phyloP scores from a whole-genome alignment of 1,140 invertebrate genomes.

The Drosophila elegans region DNA sequence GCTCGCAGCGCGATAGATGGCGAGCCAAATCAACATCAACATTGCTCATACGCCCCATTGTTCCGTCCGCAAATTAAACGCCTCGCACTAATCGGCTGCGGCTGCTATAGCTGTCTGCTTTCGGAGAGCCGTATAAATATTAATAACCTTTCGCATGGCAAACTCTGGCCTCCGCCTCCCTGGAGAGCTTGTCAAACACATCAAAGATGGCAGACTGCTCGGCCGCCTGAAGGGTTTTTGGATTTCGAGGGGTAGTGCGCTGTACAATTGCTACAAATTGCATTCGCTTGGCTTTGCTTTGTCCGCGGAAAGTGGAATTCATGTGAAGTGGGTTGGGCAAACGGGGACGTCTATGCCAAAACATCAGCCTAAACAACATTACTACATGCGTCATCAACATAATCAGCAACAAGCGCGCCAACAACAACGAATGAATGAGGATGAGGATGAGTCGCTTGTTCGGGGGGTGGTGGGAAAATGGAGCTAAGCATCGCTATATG shows the following conservation, averaged over 20 bases:
- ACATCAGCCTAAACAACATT: slow-evolving; percentile 76
- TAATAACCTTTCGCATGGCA: slow-evolving; percentile 73
- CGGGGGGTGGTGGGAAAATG: slow-evolving; percentile 5
- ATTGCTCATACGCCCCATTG: slow-evolving; percentile 58
- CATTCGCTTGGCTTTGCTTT: slow-evolving; percentile 60
- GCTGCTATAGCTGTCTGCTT: slow-evolving; percentile 19
- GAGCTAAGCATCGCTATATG: slow-evolving; percentile 50
- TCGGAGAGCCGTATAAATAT: slow-evolving; percentile 73
- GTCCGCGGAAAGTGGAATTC: slow-evolving; percentile 4
- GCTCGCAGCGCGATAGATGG: background rate
- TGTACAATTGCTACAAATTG: slow-evolving; percentile 81
- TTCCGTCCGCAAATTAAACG: slow-evolving; percentile 50
- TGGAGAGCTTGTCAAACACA: slow-evolving; percentile 65
- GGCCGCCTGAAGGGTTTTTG: slow-evolving; percentile 1
- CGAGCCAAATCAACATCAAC: slow-evolving; percentile 33
- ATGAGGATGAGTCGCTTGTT: slow-evolving; percentile 13
- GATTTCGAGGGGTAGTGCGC: slow-evolving; percentile 13
- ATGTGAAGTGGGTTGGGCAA: background rate
- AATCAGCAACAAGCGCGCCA: slow-evolving; percentile 67
- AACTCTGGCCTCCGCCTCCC: slow-evolving; percentile 16
- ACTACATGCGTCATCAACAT: slow-evolving; percentile 82
- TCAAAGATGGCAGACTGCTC: slow-evolving; percentile 54
- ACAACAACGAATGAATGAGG: slow-evolving; percentile 13
- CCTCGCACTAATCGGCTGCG: slow-evolving; percentile 64
- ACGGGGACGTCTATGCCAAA: slow-evolving; percentile 16